A percentile compares a stretch with the other conserved stretches of the same genome.
Conservation (phyloP, 2,888 invertebrate genomes). For the Caenorhabditis auriculariae region DNA sequence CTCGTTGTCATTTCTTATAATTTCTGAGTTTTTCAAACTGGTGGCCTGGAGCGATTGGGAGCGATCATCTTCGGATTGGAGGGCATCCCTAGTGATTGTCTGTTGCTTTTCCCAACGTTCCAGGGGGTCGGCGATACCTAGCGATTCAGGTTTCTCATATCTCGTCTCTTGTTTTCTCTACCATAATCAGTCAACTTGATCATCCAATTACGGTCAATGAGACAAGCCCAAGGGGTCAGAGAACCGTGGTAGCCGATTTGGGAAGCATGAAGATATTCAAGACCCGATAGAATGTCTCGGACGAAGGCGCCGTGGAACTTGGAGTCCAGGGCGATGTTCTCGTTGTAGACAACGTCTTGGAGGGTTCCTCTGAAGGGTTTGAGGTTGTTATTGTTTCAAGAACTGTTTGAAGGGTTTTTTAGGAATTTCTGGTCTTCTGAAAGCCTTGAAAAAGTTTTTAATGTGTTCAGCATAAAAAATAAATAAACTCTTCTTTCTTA, state of each 20-base stretch:
- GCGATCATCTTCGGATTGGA: conserved; percentile 52
- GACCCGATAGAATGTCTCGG: conserved; percentile 44
- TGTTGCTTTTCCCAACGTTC: conserved; percentile 61
- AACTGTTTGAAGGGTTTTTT: background rate
- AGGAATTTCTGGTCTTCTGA: background rate
- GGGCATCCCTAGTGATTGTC: conserved; percentile 38
- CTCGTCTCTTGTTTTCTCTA: no score
- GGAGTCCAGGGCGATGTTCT: conserved; percentile 31
- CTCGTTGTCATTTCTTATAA: background rate
- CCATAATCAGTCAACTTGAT: conserved; percentile 50
- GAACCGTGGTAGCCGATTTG: conserved; percentile 48
- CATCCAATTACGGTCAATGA: conserved; percentile 53
- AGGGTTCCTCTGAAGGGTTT: conserved; percentile 24
- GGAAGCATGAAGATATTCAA: conserved; percentile 48
- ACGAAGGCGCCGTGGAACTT: conserved; percentile 52
- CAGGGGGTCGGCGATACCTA: conserved; percentile 51
- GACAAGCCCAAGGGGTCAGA: conserved; percentile 47
- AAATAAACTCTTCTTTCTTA: no score
- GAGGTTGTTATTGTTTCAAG: no score
- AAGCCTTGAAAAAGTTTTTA: no score
- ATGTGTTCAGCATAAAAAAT: no score
- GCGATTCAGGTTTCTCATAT: no score
- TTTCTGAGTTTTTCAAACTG: no score
- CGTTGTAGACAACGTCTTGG: conserved; percentile 49
- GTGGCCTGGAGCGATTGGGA: conserved; percentile 54